phyloP scores from a whole-genome alignment of 2,113 vertebrate species.

The Eurystomus gularis region DNA sequence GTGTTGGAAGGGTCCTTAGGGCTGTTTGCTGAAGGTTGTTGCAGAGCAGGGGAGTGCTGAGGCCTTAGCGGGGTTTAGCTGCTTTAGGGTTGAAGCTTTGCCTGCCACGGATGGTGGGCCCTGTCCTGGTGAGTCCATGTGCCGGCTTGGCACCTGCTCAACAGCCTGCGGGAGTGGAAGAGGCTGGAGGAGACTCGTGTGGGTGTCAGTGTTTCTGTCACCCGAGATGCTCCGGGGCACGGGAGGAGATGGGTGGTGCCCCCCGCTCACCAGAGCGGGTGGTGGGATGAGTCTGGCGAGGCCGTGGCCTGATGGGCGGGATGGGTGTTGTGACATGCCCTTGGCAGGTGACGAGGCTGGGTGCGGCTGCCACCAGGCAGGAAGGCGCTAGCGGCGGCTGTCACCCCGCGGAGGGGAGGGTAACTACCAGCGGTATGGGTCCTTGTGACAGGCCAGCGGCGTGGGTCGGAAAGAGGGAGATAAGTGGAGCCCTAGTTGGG shows the following conservation, averaged over 20 bases:
- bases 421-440: fast-evolving
- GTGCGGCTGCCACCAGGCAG: background rate
- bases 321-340: background rate
- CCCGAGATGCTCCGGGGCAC: fast-evolving
- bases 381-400: background rate
- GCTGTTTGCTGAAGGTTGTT: too few species aligned
- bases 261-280: fast-evolving
- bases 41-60: background rate
- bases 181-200: background rate
- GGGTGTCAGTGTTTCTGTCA: background rate
- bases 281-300: background rate
- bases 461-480: background rate
- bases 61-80: background rate
- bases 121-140: background rate
- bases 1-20: background rate
- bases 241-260: background rate
- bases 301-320: background rate
- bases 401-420: background rate
- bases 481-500: background rate
- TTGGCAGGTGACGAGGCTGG: background rate
- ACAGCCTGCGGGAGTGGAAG: background rate
- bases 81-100: background rate
- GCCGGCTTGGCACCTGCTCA: background rate
- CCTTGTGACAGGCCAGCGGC: background rate
- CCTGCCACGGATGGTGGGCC: fast-evolving